Percentiles rank a stretch among this genome's conserved stretches.
Evolutionary conservation across 2,888 invertebrate genomes (phyloP).

Genomic region (Meiosimyza platycephala): DNA sequence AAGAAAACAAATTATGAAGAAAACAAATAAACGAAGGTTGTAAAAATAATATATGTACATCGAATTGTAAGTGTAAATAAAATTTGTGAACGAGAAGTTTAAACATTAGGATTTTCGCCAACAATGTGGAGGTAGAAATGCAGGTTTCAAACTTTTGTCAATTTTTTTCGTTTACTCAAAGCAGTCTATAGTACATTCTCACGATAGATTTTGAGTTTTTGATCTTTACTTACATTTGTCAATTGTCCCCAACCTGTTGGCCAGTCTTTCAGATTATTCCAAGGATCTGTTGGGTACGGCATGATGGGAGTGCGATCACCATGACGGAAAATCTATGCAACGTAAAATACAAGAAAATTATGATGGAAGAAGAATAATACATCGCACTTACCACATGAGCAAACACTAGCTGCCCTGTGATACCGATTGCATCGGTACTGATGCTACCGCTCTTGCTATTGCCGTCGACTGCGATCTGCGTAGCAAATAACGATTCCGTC

Average conservation of each 20-base stretch:
- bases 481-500: slow-evolving; percentile 4
- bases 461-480: slow-evolving; percentile 32
- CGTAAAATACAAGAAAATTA: background rate
- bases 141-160: too few species aligned
- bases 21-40: too few species aligned
- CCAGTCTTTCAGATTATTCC: slow-evolving; percentile 79
- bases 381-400: slow-evolving; percentile 62
- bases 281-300: slow-evolving; percentile 87
- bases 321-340: slow-evolving; percentile 75
- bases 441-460: slow-evolving; percentile 18
- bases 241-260: slow-evolving; percentile 88
- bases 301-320: slow-evolving; percentile 88
- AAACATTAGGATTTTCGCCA: too few species aligned
- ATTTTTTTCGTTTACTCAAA: too few species aligned
- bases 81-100: too few species aligned
- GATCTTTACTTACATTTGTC: slow-evolving; percentile 75
- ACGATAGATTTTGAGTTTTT: too few species aligned
- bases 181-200: too few species aligned
- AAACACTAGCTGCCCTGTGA: slow-evolving; percentile 61
- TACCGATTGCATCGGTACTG: background rate
- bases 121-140: too few species aligned
- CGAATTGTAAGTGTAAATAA: too few species aligned
- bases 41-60: too few species aligned
- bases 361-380: background rate
- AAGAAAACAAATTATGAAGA: too few species aligned